These are phyloP conservation scores for Cancer borealis DNA, from an alignment of 2,888 invertebrate species.

Conservation along the genomic window DNA sequence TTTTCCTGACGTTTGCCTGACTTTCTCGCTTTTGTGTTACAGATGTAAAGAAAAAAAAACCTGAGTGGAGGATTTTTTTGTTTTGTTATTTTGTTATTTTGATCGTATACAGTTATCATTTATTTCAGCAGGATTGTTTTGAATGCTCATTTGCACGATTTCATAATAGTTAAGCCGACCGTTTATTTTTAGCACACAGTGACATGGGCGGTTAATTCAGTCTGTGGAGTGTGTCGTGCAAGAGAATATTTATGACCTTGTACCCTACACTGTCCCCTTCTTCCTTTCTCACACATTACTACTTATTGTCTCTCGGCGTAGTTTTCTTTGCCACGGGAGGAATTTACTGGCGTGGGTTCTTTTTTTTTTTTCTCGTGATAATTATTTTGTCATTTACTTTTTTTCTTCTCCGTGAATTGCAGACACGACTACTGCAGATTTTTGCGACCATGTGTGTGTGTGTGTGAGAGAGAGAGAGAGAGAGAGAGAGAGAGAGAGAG, in stretches of 20 bases:
- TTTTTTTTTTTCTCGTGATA: not conserved
- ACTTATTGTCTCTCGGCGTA: not conserved
- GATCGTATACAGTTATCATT: no score
- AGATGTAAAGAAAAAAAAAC: no score
- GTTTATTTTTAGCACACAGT: not conserved
- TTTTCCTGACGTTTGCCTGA: not conserved
- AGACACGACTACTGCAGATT: not conserved
- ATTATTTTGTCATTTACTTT: not conserved
- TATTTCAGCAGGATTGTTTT: no score
- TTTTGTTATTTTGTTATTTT: not conserved
- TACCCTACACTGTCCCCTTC: not conserved
- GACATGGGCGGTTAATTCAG: not conserved
- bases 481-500: not conserved
- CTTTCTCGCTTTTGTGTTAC: not conserved
- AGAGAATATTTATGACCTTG: not conserved
- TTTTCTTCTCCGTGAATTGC: not conserved
- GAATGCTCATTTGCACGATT: no score
- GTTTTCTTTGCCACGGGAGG: not conserved
- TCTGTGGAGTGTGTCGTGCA: not conserved
- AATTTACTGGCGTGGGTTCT: not conserved
- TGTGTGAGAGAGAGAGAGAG: not conserved
- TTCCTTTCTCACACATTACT: not conserved
- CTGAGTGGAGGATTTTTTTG: no score
- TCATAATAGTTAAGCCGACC: not conserved
- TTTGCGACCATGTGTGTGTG: not conserved